phyloP scores from a whole-genome alignment of 2,888 invertebrate genomes.

The Hyalella azteca region DNA sequence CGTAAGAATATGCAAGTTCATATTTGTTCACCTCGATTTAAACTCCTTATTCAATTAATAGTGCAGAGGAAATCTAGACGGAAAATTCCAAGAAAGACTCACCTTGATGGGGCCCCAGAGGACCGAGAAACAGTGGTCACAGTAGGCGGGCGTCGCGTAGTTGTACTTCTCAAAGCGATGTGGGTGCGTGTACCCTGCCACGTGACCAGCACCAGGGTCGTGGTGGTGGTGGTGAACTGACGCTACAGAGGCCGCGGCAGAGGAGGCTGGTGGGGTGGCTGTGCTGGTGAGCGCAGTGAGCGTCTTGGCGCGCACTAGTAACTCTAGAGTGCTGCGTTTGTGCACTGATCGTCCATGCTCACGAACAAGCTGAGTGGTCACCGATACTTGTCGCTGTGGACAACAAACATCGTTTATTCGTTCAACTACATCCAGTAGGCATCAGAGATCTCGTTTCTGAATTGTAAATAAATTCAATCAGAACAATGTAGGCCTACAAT shows the following conservation, averaged over 20 bases:
- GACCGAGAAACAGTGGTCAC: constrained; percentile 87
- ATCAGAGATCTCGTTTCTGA: no score
- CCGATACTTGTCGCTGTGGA: constrained; percentile 80
- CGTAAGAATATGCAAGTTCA: no score
- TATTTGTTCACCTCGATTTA: no score
- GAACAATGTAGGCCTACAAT: no score
- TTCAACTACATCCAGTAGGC: no score
- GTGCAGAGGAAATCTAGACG: no score
- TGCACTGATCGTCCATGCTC: constrained; percentile 85
- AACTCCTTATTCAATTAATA: no score
- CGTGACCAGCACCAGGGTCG: neutral
- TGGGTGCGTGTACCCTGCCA: constrained; percentile 73
- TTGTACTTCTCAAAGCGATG: constrained; percentile 84
- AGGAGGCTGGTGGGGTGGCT: constrained; percentile 65
- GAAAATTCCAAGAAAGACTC: no score
- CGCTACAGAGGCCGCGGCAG: constrained; percentile 60
- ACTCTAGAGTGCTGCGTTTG: constrained; percentile 87
- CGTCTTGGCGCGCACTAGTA: constrained; percentile 83
- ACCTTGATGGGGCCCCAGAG: constrained; percentile 85
- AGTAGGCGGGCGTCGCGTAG: constrained; percentile 84
- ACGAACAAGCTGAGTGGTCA: constrained; percentile 84
- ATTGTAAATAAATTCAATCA: no score
- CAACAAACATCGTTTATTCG: no score
- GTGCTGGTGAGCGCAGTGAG: constrained; percentile 61
- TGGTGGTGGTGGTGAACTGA: neutral